phyloP scores from a whole-genome alignment of 2,888 invertebrate genomes.

The Hypolimnas misippus region DNA sequence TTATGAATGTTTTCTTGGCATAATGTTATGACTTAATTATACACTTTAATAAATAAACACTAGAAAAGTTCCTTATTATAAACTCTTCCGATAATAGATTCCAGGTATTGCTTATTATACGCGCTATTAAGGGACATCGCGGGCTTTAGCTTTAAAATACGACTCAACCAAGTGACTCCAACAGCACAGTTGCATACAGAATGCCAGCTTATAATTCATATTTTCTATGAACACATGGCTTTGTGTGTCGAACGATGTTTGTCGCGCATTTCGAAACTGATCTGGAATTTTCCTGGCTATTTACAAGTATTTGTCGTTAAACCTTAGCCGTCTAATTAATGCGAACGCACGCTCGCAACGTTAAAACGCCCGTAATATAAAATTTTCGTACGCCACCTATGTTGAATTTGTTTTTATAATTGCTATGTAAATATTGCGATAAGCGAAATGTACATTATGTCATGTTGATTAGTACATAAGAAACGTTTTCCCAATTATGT shows the following conservation, averaged over 20 bases:
- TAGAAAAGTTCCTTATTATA: not conserved
- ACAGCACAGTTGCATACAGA: slow-evolving; percentile 40
- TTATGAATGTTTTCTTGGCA: not conserved
- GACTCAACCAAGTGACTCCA: slow-evolving; percentile 19
- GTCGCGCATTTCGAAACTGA: slow-evolving; percentile 51
- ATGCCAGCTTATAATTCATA: slow-evolving; percentile 34
- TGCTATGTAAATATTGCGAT: slow-evolving; percentile 63
- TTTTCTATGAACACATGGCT: slow-evolving; percentile 42
- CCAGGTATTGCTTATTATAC: slow-evolving; percentile 19
- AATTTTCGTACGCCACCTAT: slow-evolving; percentile 61
- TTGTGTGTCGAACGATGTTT: slow-evolving; percentile 41
- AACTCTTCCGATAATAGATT: slow-evolving; percentile 6
- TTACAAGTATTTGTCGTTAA: slow-evolving; percentile 59
- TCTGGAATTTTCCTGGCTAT: slow-evolving; percentile 57
- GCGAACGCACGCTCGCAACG: slow-evolving; percentile 66
- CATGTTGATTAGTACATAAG: slow-evolving; percentile 42
- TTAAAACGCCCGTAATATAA: slow-evolving; percentile 55
- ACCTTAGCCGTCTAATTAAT: slow-evolving; percentile 70
- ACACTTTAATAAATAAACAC: not conserved
- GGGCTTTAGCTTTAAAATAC: not conserved
- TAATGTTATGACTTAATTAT: not conserved
- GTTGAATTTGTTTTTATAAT: slow-evolving; percentile 65
- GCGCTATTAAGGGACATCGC: slow-evolving; percentile 1
- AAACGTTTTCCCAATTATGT: slow-evolving; percentile 39
- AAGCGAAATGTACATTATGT: slow-evolving; percentile 50